Evolutionary conservation across 2,888 invertebrate species (phyloP), one percentile per base, ranked within the genome.

Genomic region (Merodon equestris): DNA sequence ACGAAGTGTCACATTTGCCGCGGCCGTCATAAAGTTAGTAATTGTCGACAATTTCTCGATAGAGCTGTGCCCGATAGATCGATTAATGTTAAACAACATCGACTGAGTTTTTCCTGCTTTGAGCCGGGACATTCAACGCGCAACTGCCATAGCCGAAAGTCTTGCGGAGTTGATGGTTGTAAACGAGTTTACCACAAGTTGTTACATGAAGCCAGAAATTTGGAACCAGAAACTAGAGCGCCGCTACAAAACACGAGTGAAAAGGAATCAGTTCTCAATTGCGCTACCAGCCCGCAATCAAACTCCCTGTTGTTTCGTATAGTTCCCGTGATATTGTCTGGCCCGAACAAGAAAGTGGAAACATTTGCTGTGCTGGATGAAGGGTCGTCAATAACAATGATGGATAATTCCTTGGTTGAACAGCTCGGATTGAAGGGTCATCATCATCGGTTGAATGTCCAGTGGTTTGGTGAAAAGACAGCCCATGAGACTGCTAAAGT

Each of bases 301-400:
- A 56, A 19, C 9, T 13, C 4, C 15, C n/a, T 53, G n/a, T 27
- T 71, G 40, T 76, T 68, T 34, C 44, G 64, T 9, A 53, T 76
- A n/a, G n/a, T n/a, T n/a, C n/a, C n/a, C n/a, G 71, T 77, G 5
- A 72, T 40, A 4, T 44, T 76, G 9, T 58, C 42, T 42, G 71
- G 71, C 10, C 53, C 56, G 14, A 50, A 44, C 0, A 70, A 56
- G n/a, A 17, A 34, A 38, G 27, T 68, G 1, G 1, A 19, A 1
- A 34, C 50, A 18, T 70, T 48, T 40, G 75, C 70, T 2, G 36
- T 76, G 9, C 9, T 47, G 17, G 42, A 17, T 9, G 71, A 76
- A 53, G 61, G 61, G 34, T 77, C 71, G n/a, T 77, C 61, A 10
- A 34, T 77, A 9, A 72, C 72, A 1, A 56, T 77, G 54, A 56